Evolutionary conservation across 2,888 invertebrate genomes (phyloP).

Genomic region (Folsomia manolachei): DNA sequence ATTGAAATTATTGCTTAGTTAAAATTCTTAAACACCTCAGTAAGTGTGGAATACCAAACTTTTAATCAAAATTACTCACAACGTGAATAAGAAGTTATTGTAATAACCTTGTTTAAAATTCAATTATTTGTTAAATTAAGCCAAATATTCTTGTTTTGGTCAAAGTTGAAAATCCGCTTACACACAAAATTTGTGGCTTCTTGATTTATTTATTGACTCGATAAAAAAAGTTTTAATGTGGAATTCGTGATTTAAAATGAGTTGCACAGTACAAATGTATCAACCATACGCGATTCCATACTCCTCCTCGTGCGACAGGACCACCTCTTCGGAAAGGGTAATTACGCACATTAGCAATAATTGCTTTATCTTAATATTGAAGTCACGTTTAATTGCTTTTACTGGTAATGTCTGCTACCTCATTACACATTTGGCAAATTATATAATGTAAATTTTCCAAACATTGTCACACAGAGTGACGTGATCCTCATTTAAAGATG

Average conservation of each 20-base stretch:
- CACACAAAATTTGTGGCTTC: too few relatives aligned
- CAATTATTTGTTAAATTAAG: too few relatives aligned
- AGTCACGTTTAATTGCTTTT: not conserved
- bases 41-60: too few relatives aligned
- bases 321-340: conserved; percentile 30
- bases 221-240: not conserved
- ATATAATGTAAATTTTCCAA: not conserved
- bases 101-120: too few relatives aligned
- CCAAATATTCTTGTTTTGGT: too few relatives aligned
- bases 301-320: conserved; percentile 42
- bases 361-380: not conserved
- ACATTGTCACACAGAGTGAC: not conserved
- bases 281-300: conserved; percentile 51
- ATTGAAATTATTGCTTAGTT: too few relatives aligned
- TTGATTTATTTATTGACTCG: too few relatives aligned
- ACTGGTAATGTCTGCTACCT: not conserved
- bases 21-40: too few relatives aligned
- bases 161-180: too few relatives aligned
- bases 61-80: too few relatives aligned
- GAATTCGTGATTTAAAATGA: conserved; percentile 39
- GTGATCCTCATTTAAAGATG: too few relatives aligned
- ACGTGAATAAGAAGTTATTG: too few relatives aligned
- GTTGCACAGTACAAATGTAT: conserved; percentile 50
- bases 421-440: not conserved
- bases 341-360: not conserved